Conservation (phyloP, 2,888 invertebrate species). For the Terebella lapidaria region DNA sequence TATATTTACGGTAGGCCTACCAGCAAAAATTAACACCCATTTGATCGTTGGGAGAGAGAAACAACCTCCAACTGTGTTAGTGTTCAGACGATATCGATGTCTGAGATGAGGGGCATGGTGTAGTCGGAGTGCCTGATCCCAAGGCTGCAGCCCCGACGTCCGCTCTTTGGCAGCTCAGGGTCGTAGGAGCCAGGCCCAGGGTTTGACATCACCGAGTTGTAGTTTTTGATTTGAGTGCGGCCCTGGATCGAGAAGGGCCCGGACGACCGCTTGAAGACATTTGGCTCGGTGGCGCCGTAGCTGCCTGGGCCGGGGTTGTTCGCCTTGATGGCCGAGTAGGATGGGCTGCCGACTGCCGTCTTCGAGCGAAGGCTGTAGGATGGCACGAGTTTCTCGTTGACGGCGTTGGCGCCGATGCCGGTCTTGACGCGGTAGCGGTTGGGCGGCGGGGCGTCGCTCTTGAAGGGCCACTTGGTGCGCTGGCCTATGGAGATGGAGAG, state of each 20-base stretch:
- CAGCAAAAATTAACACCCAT: no score
- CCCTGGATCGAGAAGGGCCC: constrained; percentile 14
- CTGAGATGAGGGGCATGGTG: constrained; percentile 20
- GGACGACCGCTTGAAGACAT: background rate
- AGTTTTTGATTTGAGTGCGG: constrained; percentile 20
- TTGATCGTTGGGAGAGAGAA: no score
- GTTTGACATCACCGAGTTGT: constrained; percentile 18
- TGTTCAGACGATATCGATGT: constrained; percentile 3
- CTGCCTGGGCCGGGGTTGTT: constrained; percentile 13
- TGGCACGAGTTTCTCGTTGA: constrained; percentile 11
- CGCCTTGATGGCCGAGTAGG: constrained; percentile 11
- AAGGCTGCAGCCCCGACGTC: constrained; percentile 14
- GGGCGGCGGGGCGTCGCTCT: constrained; percentile 20
- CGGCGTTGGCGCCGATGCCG: constrained; percentile 7
- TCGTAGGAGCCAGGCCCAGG: constrained; percentile 25
- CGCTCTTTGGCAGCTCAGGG: constrained; percentile 1
- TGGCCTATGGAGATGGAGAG: constrained; percentile 16
- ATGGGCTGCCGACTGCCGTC: constrained; percentile 11
- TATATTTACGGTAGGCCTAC: no score
- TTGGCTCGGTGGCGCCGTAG: constrained; percentile 13
- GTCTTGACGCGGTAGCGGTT: constrained; percentile 16
- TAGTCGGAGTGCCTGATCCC: constrained; percentile 21
- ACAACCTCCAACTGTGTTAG: no score
- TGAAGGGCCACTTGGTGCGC: constrained; percentile 8
- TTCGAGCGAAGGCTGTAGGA: constrained; percentile 12